Evolutionary conservation across 2,888 invertebrate species (phyloP), one percentile per base, ranked within the genome.

Genomic region (Lochmaea capreae): DNA sequence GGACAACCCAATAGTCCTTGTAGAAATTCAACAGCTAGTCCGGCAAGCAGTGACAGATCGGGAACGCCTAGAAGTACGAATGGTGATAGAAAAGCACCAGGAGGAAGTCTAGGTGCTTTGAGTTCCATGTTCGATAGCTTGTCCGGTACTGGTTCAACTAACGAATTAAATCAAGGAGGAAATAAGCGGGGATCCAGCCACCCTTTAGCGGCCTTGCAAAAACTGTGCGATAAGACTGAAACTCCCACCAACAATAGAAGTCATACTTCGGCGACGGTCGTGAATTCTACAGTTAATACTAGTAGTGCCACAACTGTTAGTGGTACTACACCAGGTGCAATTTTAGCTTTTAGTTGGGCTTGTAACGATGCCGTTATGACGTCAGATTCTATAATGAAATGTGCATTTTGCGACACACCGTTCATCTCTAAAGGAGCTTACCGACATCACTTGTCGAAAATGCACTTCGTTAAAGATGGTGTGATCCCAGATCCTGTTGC

Each of bases 351-450:
- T 86, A 96, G 96, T 86, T 96, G 96, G 97, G 97, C 97, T 66
- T 97, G 97, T 88, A 97, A 96, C 86, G 96, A 97, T 86, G 96
- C 96, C 8, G 94, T 96, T 4, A 93, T 95, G 84, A 95, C 95
- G 0, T 91, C 92, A 12, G 95, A 96, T 84, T 94, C 95, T 42
- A 93, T 96, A 76, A 96, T 97, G 92, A 97, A 97, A 87, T 97
- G 97, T 88, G 96, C 97, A 70, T 94, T 96, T 84, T 97, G 97
- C 89, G 97, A 97, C 88, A 97, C 97, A 33, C 96, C 97, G 39
- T 98, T 98, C 87, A 96, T 97, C 80, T 97, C 98, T 57, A 98
- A 97, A 88, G 98, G 97, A 70, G 97, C 98, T 12, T 98, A 97
- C 88, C 92, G 98, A 83, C 98, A 98, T 87, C 98, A 98, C 85